Evolutionary conservation across 2,797 vertebrate genomes (phyloP).

Genomic region (Crenuchus spilurus): DNA sequence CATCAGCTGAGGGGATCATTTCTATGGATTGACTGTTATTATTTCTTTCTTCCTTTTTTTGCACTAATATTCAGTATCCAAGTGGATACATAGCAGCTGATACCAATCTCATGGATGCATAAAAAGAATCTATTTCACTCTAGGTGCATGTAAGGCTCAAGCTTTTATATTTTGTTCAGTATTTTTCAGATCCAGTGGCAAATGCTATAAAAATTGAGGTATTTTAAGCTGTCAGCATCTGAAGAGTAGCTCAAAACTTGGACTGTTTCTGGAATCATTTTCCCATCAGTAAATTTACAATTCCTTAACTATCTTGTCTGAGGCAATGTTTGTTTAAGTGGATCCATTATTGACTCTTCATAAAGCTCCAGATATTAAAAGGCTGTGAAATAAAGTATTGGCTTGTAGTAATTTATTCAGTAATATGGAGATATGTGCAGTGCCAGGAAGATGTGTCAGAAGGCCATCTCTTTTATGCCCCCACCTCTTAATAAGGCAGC

Average conservation of each 20-base stretch:
- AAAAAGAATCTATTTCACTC: neutral
- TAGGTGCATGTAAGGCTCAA: neutral
- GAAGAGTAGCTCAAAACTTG: neutral
- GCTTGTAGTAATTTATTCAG: slow-evolving; percentile 71
- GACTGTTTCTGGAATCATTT: neutral
- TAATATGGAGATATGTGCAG: slow-evolving; percentile 75
- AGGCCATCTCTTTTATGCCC: slow-evolving; percentile 74
- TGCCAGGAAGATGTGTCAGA: slow-evolving; percentile 67
- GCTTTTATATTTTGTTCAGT: neutral
- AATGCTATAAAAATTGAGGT: neutral
- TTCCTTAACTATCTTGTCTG: slow-evolving; percentile 13
- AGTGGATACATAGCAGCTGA: neutral
- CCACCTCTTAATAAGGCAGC: slow-evolving; percentile 76
- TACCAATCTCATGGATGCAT: slow-evolving; percentile 5
- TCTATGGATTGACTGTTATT: neutral
- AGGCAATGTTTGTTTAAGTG: slow-evolving; percentile 57
- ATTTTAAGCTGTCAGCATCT: neutral
- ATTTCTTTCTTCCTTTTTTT: too few species aligned
- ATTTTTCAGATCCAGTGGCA: neutral
- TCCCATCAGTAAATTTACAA: slow-evolving; percentile 43
- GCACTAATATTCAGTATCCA: slow-evolving; percentile 5
- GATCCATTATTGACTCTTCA: slow-evolving; percentile 59
- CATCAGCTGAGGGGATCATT: slow-evolving; percentile 6
- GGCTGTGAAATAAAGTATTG: slow-evolving; percentile 60
- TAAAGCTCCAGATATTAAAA: slow-evolving; percentile 57